These are phyloP conservation scores for Nemotelus pantherinus DNA, from an alignment of 2,888 invertebrate genomes.

Conservation along the genomic window DNA sequence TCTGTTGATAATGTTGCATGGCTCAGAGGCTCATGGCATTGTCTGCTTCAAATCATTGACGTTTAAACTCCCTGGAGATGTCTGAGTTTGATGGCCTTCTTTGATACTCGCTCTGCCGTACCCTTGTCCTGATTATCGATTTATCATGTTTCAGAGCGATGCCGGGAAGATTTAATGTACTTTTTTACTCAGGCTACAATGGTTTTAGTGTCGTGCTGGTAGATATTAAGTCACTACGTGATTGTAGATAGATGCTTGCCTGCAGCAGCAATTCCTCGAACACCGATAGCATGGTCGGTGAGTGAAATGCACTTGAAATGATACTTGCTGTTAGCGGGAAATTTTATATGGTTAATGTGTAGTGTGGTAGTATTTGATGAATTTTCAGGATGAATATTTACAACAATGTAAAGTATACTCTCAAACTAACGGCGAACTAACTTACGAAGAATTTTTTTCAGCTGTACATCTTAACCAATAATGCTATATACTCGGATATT, in stretches of 20 bases:
- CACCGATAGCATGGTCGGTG: background rate
- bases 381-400: too few relatives aligned
- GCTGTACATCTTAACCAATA: background rate
- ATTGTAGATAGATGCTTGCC: conserved; percentile 9
- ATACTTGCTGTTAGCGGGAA: conserved; percentile 2
- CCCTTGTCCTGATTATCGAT: conserved; percentile 38
- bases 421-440: too few relatives aligned
- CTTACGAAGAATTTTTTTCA: too few relatives aligned
- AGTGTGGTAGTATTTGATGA: too few relatives aligned
- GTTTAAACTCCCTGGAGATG: conserved; percentile 32
- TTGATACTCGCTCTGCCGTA: conserved; percentile 20
- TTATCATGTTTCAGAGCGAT: conserved; percentile 35
- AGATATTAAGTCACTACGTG: conserved; percentile 35
- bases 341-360: background rate
- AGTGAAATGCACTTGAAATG: conserved; percentile 5
- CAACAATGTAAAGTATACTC: too few relatives aligned
- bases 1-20: conserved; percentile 8
- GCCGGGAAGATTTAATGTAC: conserved; percentile 37
- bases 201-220: conserved; percentile 32
- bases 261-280: conserved; percentile 14
- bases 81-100: conserved; percentile 42
- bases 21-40: too few relatives aligned
- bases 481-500: background rate
- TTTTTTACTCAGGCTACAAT: conserved; percentile 32
- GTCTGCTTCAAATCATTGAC: conserved; percentile 7